A percentile compares a stretch with the other conserved stretches of the same genome.
These are phyloP conservation scores for Lonchura striata DNA, from an alignment of 2,113 vertebrate genomes.

Conservation along the genomic window DNA sequence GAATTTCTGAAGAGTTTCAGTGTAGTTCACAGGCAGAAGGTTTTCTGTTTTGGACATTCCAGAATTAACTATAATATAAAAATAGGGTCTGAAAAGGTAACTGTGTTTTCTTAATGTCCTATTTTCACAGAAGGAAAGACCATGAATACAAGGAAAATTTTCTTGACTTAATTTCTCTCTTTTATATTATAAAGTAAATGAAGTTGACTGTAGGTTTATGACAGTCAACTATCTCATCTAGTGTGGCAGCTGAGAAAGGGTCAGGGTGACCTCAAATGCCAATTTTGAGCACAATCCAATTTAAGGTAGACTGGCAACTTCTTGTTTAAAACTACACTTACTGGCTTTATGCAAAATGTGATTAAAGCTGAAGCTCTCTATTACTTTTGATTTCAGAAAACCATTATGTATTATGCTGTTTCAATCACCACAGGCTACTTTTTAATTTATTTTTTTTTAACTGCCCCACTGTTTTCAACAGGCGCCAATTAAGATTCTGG, in stretches of 20 bases:
- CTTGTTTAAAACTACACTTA: slow-evolving; percentile 12
- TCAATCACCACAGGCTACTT: slow-evolving; percentile 77
- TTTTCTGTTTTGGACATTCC: neutral
- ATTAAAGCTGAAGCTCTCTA: slow-evolving; percentile 68
- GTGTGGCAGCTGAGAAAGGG: neutral
- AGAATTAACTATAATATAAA: neutral
- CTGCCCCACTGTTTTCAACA: slow-evolving; percentile 81
- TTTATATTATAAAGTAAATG: neutral
- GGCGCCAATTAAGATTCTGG: slow-evolving; percentile 83
- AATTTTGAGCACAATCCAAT: slow-evolving; percentile 6
- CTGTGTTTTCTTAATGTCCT: neutral
- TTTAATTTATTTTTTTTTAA: slow-evolving; percentile 61
- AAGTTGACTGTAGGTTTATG: neutral
- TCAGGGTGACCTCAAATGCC: neutral
- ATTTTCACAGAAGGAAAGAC: neutral
- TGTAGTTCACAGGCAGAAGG: neutral
- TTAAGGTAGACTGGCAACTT: slow-evolving; percentile 13
- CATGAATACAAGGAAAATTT: neutral
- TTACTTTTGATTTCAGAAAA: slow-evolving; percentile 68
- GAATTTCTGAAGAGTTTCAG: neutral
- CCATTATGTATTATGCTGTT: slow-evolving; percentile 66
- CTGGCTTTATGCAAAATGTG: slow-evolving; percentile 51
- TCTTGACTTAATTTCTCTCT: neutral
- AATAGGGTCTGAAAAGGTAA: neutral
- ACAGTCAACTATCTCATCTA: neutral